These are phyloP conservation scores for Hypsibius dujardini DNA, from an alignment of 1,140 invertebrate genomes.

Conservation along the genomic window DNA sequence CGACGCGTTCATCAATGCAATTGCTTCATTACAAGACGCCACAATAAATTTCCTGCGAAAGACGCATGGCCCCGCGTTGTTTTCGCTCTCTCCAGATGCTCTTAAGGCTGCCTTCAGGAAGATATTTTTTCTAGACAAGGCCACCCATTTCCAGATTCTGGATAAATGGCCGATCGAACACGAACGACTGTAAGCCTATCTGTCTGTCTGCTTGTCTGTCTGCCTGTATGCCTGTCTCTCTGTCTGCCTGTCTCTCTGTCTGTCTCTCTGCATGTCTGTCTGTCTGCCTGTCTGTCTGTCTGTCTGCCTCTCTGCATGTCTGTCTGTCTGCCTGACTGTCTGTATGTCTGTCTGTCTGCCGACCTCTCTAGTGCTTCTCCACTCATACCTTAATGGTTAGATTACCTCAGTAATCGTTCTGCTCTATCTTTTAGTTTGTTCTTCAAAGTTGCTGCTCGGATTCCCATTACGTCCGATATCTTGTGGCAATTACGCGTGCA, in stretches of 20 bases:
- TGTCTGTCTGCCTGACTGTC: too few species aligned
- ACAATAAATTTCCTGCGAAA: not conserved
- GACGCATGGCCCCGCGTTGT: not conserved
- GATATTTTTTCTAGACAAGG: constrained; percentile 1
- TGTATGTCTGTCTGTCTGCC: too few species aligned
- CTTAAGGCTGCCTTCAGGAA: not conserved
- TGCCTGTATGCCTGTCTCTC: too few species aligned
- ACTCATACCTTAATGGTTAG: too few species aligned
- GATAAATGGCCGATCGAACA: not conserved
- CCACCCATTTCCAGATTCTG: not conserved
- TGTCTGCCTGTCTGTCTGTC: too few species aligned
- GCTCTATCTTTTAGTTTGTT: too few species aligned
- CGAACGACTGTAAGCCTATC: not conserved
- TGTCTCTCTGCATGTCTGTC: too few species aligned
- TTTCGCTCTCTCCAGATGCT: not conserved
- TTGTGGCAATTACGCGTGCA: constrained; percentile 5
- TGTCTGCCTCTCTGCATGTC: too few species aligned
- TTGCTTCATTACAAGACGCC: not conserved
- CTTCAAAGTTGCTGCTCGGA: not conserved
- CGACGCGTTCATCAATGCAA: not conserved
- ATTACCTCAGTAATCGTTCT: too few species aligned
- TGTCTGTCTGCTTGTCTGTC: too few species aligned
- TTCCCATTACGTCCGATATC: not conserved
- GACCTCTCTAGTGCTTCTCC: too few species aligned
- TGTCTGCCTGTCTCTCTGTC: too few species aligned